These are phyloP conservation scores for Thamnaconus septentrionalis DNA, from an alignment of 2,113 vertebrate genomes.

Conservation along the genomic window DNA sequence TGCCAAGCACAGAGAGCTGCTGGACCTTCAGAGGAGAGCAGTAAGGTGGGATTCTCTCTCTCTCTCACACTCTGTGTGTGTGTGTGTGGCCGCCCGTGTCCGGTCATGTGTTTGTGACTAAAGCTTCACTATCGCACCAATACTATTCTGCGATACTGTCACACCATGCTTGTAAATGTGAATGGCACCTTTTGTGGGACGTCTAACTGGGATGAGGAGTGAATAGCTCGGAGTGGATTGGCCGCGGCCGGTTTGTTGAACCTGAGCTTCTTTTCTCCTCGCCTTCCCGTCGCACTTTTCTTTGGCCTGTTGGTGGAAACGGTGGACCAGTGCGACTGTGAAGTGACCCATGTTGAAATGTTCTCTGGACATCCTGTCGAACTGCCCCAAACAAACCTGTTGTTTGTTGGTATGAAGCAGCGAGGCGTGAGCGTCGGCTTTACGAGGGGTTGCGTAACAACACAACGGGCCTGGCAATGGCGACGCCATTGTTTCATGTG, in stretches of 20 bases:
- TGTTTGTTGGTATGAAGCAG: constrained; percentile 45
- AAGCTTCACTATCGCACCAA: constrained; percentile 18
- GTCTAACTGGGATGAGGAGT: constrained; percentile 16
- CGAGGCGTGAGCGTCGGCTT: constrained; percentile 8
- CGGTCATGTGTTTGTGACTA: constrained; percentile 11
- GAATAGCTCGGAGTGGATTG: constrained; percentile 35
- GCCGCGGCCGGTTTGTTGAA: constrained; percentile 59
- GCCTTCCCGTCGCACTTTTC: constrained; percentile 39
- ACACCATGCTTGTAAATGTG: constrained; percentile 37
- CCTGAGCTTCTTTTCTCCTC: constrained; percentile 58
- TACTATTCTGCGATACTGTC: constrained; percentile 22
- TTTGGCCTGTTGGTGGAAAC: constrained; percentile 56
- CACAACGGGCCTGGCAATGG: too few species aligned
- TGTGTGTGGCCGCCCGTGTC: neutral
- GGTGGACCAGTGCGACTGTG: constrained; percentile 52
- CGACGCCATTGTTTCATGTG: too few species aligned
- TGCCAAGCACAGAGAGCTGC: constrained; percentile 48
- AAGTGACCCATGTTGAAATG: constrained; percentile 67
- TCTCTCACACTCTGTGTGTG: neutral
- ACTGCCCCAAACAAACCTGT: constrained; percentile 53
- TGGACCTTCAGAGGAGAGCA: constrained; percentile 32
- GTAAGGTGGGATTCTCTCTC: constrained; percentile 18
- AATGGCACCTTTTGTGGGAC: constrained; percentile 39
- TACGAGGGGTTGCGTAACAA: too few species aligned
- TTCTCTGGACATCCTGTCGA: constrained; percentile 51